These are phyloP conservation scores for Temnopleurus reevesii DNA, from an alignment of 53 echinoderm and acorn worm genomes.

Conservation along the genomic window DNA sequence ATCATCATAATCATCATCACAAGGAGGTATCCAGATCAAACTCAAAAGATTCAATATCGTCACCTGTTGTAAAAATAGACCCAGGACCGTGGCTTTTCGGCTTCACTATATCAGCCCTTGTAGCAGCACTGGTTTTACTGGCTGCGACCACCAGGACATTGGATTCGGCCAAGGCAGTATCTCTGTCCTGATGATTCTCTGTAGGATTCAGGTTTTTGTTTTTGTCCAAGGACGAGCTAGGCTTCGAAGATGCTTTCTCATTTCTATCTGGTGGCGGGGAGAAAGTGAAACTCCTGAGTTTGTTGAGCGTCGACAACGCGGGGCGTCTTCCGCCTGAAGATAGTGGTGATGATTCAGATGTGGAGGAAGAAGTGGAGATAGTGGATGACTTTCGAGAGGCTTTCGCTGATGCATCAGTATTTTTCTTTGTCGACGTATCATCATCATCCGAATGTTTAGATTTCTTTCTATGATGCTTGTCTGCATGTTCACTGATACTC, in stretches of 20 bases:
- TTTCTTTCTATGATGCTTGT: background rate
- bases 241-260: background rate
- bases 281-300: conserved; percentile 31
- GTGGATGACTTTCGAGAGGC: background rate
- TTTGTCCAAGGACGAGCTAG: too few species aligned
- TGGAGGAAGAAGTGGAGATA: conserved; percentile 3
- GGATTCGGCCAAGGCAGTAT: background rate
- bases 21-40: conserved; percentile 49
- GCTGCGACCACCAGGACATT: background rate
- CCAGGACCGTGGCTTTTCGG: background rate
- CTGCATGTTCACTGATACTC: background rate
- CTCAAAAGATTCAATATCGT: conserved; percentile 45
- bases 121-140: background rate
- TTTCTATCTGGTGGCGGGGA: conserved; percentile 25
- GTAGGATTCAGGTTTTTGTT: background rate
- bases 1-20: too few species aligned
- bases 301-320: conserved; percentile 23
- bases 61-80: conserved; percentile 44
- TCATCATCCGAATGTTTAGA: background rate
- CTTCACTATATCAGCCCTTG: background rate
- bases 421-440: background rate
- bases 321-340: conserved; percentile 15
- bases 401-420: background rate
- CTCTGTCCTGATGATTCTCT: background rate
- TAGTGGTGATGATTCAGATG: conserved; percentile 5